Evolutionary conservation across 1,140 invertebrate genomes (phyloP), one percentile per base, ranked within the genome.

Genomic region (Chelonus insularis): DNA sequence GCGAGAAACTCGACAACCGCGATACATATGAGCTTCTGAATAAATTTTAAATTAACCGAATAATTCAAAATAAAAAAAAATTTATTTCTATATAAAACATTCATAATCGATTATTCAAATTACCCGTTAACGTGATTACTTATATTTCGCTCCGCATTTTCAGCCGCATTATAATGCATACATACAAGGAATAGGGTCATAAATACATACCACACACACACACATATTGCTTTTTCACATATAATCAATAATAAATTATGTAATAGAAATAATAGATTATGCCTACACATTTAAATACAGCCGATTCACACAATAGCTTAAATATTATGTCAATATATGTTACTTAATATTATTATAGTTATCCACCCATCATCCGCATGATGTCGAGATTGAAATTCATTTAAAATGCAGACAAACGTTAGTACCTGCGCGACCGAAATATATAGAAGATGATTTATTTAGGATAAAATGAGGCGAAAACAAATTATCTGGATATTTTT

Each of bases 201-300:
- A 63, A 60, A 68, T 48, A 65, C 61, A 60, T 54, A 64, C 63
- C 14, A 62, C 36, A 66, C 56, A 68, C 54, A 70, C 58, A 69
- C 60, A 67, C 59, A 65, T 65, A 66, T 62, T 70, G 65, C 57
- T 73, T 71, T 63, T 63, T 69, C 68, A 70, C 62, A 59, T 69
- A 72, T 75, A 72, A 72, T 72, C 68, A 73, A 72, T 71, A 56
- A 71, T 71, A 76, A 60, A 70, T 67, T 73, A 76, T 64, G 69
- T 72, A 70, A 80, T 81, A 81, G 79, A 48, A 60, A 39, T 47
- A 47, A 58, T 58, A 58, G 36, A n/a, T n/a, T n/a, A n/a, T n/a
- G 16, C 39, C 23, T 45, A 47, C 57, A 59, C 16, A 21, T 59
- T 59, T 59, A 65, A 64, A 59, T 68, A 69, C 63, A 65, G 68